Evolutionary conservation across 2,888 invertebrate species (phyloP).

Genomic region (Uropetala carovei): DNA sequence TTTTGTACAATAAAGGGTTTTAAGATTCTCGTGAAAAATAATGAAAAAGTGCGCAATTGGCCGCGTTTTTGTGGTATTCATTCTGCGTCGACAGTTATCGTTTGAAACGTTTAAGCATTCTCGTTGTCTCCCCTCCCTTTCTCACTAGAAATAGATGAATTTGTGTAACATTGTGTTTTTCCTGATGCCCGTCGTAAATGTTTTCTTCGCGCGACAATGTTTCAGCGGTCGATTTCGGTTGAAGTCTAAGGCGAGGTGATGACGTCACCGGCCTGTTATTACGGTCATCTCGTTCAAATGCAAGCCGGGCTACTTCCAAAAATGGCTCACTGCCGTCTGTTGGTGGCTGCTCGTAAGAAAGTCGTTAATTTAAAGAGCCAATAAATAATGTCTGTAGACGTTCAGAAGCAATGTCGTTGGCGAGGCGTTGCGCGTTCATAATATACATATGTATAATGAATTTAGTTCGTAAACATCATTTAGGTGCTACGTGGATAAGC

Average conservation of each 20-base stretch:
- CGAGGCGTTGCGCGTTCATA: too few species aligned
- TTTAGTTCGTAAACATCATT: too few species aligned
- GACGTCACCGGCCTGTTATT: not conserved
- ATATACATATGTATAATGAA: too few species aligned
- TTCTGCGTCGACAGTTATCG: too few species aligned
- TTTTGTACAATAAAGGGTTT: too few species aligned
- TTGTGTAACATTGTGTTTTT: not conserved
- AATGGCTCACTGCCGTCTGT: not conserved
- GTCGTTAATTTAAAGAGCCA: not conserved
- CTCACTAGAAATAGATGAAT: too few species aligned
- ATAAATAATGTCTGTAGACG: not conserved
- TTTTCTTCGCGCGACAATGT: not conserved
- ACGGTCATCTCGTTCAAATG: not conserved
- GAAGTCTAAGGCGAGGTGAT: not conserved
- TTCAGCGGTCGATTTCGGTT: slow-evolving; percentile 13
- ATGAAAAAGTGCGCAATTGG: too few species aligned
- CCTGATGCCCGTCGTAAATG: not conserved
- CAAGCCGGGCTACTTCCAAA: not conserved
- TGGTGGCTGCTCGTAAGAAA: not conserved
- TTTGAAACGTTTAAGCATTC: too few species aligned
- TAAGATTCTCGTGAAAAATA: too few species aligned
- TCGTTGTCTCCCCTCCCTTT: too few species aligned
- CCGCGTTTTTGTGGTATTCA: too few species aligned
- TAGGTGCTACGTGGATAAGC: too few species aligned
- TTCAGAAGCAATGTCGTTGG: not conserved